These are phyloP conservation scores for Sebastes matsubarae DNA, from an alignment of 2,797 vertebrate genomes.

Conservation along the genomic window DNA sequence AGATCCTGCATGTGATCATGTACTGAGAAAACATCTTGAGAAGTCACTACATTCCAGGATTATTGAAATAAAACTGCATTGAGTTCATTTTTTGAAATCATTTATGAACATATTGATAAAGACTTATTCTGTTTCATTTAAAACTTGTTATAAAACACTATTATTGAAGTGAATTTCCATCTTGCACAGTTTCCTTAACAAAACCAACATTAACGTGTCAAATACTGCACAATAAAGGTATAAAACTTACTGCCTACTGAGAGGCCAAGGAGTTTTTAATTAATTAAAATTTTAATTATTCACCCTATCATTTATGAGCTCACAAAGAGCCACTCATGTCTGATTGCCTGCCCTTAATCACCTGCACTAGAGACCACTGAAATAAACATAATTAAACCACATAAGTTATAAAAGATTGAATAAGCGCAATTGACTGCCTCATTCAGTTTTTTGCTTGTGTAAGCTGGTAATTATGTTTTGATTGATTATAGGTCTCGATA, in stretches of 20 bases:
- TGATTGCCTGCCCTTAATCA: slow-evolving; percentile 39
- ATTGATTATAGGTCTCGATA: neutral
- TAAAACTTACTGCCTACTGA: neutral
- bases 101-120: neutral
- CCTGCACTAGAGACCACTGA: neutral
- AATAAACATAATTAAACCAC: slow-evolving; percentile 7
- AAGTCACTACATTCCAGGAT: neutral
- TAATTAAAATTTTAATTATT: neutral
- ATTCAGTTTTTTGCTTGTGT: neutral
- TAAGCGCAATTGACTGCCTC: neutral
- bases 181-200: neutral
- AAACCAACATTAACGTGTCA: neutral
- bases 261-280: neutral
- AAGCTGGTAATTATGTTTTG: slow-evolving; percentile 13
- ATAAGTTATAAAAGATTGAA: neutral
- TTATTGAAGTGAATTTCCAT: neutral
- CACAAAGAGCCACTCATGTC: slow-evolving; percentile 21
- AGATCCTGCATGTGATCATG: neutral
- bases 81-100: neutral
- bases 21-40: neutral
- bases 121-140: neutral
- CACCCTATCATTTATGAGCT: neutral
- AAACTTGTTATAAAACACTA: too few species aligned
- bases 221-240: neutral
- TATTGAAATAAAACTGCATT: neutral